Conservation (phyloP, 2,797 vertebrate genomes). For the Trichosurus vulpecula region DNA sequence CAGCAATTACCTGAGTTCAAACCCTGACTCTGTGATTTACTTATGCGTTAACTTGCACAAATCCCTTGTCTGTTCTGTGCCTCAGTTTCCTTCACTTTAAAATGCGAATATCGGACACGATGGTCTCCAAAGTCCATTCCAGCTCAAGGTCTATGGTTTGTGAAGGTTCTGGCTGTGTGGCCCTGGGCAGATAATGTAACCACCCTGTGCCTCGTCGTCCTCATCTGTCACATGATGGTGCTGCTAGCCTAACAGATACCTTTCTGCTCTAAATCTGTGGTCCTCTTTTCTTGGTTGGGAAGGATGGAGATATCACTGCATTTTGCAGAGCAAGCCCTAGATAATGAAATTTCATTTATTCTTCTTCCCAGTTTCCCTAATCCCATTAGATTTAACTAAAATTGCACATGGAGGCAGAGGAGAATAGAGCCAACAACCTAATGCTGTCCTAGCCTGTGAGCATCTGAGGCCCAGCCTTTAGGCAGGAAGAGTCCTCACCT, state of each 20-base stretch:
- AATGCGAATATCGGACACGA: not conserved
- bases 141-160: not conserved
- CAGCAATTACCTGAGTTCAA: not conserved
- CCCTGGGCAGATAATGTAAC: not conserved
- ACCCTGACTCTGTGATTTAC: not conserved
- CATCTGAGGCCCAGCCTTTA: not conserved
- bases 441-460: not conserved
- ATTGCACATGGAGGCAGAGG: not conserved
- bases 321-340: not conserved
- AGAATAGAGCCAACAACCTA: not conserved
- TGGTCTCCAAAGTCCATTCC: not conserved
- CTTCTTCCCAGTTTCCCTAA: not conserved
- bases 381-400: not conserved
- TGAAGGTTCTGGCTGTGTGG: not conserved
- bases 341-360: not conserved
- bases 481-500: not conserved
- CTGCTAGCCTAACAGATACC: not conserved
- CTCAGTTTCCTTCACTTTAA: not conserved
- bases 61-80: not conserved
- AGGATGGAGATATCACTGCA: not conserved
- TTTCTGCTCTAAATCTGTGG: not conserved
- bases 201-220: not conserved
- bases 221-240: not conserved
- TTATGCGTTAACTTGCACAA: not conserved
- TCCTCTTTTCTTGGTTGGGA: not conserved